A percentile compares a stretch with the other conserved stretches of the same genome.
These are phyloP conservation scores for Spodoptera exigua DNA, from an alignment of 2,888 invertebrate species.

Conservation along the genomic window DNA sequence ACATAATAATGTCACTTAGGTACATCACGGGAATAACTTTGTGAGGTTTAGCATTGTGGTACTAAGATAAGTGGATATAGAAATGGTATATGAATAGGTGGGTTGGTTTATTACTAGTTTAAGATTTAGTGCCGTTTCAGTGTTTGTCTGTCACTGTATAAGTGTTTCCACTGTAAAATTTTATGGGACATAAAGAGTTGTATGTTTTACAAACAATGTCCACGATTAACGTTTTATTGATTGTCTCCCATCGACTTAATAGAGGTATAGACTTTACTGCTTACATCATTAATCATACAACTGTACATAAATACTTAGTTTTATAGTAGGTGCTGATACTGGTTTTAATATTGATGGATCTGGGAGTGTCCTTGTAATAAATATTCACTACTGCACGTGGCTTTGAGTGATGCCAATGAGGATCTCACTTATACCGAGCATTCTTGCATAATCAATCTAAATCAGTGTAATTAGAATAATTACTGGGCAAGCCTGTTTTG, in stretches of 20 bases:
- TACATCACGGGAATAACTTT: too few species aligned
- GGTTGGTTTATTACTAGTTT: too few species aligned
- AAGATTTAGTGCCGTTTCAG: too few species aligned
- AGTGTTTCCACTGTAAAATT: not conserved
- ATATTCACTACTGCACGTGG: slow-evolving; percentile 51
- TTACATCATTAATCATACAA: slow-evolving; percentile 41
- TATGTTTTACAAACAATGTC: slow-evolving; percentile 16
- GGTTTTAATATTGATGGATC: slow-evolving; percentile 44
- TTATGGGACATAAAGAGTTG: slow-evolving; percentile 26
- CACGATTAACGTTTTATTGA: slow-evolving; percentile 31
- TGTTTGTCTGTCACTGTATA: too few species aligned
- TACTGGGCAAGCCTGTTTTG: slow-evolving; percentile 17
- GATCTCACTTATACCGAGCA: slow-evolving; percentile 23
- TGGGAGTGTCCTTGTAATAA: slow-evolving; percentile 29
- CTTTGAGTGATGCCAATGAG: slow-evolving; percentile 40
- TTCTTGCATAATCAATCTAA: slow-evolving; percentile 41
- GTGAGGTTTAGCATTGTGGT: too few species aligned
- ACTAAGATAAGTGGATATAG: too few species aligned
- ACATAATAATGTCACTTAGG: too few species aligned
- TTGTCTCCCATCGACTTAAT: slow-evolving; percentile 31
- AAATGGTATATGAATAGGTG: too few species aligned
- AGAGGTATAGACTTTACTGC: too few species aligned
- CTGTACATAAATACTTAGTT: slow-evolving; percentile 16
- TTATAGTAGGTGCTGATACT: slow-evolving; percentile 19
- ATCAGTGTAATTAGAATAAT: slow-evolving; percentile 23